Evolutionary conservation across 2,888 invertebrate genomes (phyloP), one percentile per base, ranked within the genome.

Genomic region (Hypsopygia costalis): DNA sequence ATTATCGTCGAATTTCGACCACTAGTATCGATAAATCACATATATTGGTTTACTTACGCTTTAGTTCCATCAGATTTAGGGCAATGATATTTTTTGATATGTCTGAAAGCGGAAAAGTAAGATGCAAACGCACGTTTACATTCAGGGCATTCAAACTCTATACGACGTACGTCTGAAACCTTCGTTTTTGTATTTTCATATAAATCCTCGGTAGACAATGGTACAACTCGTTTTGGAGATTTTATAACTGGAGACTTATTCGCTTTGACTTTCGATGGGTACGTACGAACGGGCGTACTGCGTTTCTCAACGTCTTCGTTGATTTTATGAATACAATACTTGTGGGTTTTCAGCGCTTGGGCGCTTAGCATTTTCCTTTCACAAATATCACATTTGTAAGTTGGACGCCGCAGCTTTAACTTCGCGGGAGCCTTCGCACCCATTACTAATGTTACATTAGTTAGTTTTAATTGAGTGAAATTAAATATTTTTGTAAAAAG

Each of bases 1-100:
- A n/a, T n/a, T n/a, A n/a, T n/a, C n/a, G n/a, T n/a, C n/a, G n/a
- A n/a, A n/a, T n/a, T n/a, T n/a, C n/a, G n/a, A n/a, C n/a, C n/a
- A n/a, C n/a, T n/a, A n/a, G n/a, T n/a, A n/a, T n/a, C n/a, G n/a
- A n/a, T n/a, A n/a, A n/a, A n/a, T n/a, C n/a, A n/a, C n/a, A n/a
- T n/a, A n/a, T n/a, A n/a, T 6, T 21, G 16, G 34, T 31, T n/a
- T 47, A 75, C 81, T 75, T 49, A 83, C 82, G 70, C 69, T 49
- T 63, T 53, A 3, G 55, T 50, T 0, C 68, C 69, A 1, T 58
- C 46, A 1, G 29, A 43, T 32, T 72, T 58, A 0, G 59, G 47
- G 38, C 69, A 65, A 36, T 83, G 85, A 9, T 49, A 47, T 20
- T 72, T 81, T 34, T 82, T 71, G 43, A 85, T 78, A 27, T 85